phyloP scores from a whole-genome alignment of 2,797 vertebrate species.

The Potorous gilbertii region DNA sequence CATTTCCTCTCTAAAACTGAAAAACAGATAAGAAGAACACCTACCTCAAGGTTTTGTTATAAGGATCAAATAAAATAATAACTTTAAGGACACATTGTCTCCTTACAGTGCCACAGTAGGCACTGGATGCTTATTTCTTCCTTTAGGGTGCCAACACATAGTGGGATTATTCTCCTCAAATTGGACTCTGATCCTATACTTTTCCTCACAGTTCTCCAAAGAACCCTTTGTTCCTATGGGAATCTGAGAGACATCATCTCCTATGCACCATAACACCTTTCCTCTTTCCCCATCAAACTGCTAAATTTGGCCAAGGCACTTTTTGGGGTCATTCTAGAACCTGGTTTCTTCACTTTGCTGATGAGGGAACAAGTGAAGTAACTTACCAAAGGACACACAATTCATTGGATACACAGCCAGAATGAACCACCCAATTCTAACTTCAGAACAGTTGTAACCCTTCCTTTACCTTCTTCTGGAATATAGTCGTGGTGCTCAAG shows the following conservation, averaged over 20 bases:
- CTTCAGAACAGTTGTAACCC: background rate
- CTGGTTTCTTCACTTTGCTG: too few species aligned
- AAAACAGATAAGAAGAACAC: background rate
- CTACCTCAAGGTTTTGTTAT: background rate
- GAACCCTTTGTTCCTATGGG: background rate
- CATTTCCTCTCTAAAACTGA: too few species aligned
- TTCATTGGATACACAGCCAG: background rate
- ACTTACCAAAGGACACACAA: background rate
- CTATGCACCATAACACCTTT: background rate
- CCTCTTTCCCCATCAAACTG: background rate
- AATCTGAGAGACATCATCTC: background rate
- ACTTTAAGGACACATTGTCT: background rate
- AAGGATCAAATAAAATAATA: background rate
- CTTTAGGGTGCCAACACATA: too few species aligned
- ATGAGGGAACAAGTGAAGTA: background rate
- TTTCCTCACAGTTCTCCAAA: background rate
- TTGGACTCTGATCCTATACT: background rate
- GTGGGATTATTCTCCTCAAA: background rate
- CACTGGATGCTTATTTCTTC: too few species aligned
- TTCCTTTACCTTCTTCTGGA: background rate
- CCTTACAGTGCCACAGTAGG: too few species aligned
- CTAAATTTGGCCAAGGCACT: background rate
- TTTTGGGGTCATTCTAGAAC: fast-evolving
- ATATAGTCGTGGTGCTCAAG: background rate
- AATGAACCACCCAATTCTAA: background rate